Evolutionary conservation across 1,140 invertebrate genomes (phyloP).

Genomic region (Nylanderia fulva): DNA sequence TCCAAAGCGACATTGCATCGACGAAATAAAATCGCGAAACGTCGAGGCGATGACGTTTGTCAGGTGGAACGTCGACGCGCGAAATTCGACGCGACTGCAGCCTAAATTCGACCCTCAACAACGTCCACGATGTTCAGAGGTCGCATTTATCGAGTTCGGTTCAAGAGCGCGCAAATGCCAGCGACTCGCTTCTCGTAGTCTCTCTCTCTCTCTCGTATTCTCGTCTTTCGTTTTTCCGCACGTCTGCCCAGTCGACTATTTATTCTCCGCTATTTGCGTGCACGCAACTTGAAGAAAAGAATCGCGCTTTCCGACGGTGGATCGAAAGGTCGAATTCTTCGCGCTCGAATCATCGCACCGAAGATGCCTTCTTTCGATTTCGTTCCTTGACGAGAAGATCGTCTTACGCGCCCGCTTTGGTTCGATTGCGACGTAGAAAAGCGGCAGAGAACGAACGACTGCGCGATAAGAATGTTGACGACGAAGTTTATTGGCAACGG

Average conservation of each 20-base stretch:
- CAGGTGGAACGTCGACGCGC: conserved; percentile 15
- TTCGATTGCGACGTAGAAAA: conserved; percentile 24
- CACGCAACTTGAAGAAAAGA: conserved; percentile 27
- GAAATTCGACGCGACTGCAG: conserved; percentile 65
- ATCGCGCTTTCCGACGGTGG: background rate
- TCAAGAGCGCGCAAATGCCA: conserved; percentile 78
- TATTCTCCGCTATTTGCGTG: conserved; percentile 69
- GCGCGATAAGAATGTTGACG: conserved; percentile 35
- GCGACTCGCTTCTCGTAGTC: conserved; percentile 44
- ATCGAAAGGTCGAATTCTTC: conserved; percentile 39
- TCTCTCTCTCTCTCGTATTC: conserved; percentile 22
- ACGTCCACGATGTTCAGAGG: conserved; percentile 80
- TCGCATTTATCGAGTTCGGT: conserved; percentile 80
- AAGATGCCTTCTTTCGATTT: conserved; percentile 15
- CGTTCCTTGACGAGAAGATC: conserved; percentile 42
- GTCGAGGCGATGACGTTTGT: conserved; percentile 6
- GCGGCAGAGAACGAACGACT: background rate
- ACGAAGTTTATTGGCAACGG: conserved; percentile 17
- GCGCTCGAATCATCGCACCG: conserved; percentile 32
- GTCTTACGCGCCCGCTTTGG: conserved; percentile 51
- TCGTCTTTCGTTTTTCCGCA: conserved; percentile 30
- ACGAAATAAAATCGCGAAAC: background rate
- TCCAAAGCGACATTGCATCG: background rate
- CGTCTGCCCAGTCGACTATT: conserved; percentile 24
- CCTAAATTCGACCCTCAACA: conserved; percentile 83